A percentile compares a stretch with the other conserved stretches of the same genome.
phyloP scores from a whole-genome alignment of 2,113 vertebrate genomes.

The Semnopithecus entellus region DNA sequence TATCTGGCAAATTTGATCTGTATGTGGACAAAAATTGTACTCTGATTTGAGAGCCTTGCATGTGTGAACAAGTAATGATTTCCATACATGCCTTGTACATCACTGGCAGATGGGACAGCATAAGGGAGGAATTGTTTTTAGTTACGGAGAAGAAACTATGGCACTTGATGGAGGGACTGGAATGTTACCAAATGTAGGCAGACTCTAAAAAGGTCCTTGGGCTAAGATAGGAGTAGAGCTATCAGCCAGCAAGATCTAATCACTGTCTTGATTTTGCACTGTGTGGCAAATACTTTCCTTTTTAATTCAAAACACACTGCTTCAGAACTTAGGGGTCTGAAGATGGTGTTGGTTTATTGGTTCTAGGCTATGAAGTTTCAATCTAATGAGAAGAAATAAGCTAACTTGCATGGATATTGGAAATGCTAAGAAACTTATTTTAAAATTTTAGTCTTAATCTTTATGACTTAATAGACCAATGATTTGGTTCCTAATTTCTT shows the following conservation, averaged over 20 bases:
- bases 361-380: neutral
- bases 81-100: neutral
- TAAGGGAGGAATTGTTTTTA: conserved; percentile 41
- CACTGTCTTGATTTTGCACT: neutral
- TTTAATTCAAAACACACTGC: conserved; percentile 12
- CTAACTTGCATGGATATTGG: neutral
- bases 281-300: conserved; percentile 1
- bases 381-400: neutral
- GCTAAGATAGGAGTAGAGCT: neutral
- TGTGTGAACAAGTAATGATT: neutral
- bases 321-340: neutral
- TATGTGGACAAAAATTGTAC: conserved; percentile 1
- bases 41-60: neutral
- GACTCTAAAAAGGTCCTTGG: neutral
- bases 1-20: conserved; percentile 14
- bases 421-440: neutral
- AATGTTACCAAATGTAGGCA: neutral
- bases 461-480: neutral
- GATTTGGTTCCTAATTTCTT: neutral
- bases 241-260: neutral
- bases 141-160: neutral
- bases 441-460: conserved; percentile 16
- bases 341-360: neutral
- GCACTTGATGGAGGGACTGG: neutral
- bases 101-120: neutral